phyloP scores from a whole-genome alignment of 2,797 vertebrate genomes.

The Otolemur crassicaudatus region DNA sequence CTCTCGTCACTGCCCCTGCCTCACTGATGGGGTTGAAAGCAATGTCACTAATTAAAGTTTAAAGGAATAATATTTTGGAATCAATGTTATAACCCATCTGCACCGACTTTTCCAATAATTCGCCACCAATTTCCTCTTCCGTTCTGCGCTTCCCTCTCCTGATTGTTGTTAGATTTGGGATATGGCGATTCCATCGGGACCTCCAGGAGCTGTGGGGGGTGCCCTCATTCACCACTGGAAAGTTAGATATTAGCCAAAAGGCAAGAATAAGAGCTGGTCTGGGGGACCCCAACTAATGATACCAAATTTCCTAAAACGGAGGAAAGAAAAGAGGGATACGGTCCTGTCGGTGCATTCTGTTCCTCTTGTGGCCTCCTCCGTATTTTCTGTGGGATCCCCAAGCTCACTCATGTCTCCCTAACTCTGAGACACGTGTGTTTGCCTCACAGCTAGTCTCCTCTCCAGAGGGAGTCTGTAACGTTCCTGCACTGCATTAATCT shows the following conservation, averaged over 20 bases:
- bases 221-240: neutral
- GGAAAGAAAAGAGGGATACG: neutral
- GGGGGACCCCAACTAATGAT: neutral
- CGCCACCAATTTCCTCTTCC: neutral
- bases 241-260: neutral
- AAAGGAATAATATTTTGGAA: too few species aligned
- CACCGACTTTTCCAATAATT: neutral
- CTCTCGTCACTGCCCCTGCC: fast-evolving
- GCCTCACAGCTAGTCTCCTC: too few species aligned
- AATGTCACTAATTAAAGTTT: too few species aligned
- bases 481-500: too few species aligned
- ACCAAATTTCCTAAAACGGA: neutral
- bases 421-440: neutral
- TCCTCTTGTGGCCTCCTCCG: fast-evolving
- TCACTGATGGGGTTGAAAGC: too few species aligned
- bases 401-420: neutral
- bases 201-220: fast-evolving
- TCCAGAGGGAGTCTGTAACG: too few species aligned
- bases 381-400: neutral
- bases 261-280: too few species aligned
- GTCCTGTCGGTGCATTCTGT: too few species aligned
- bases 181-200: fast-evolving
- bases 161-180: neutral
- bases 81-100: fast-evolving
- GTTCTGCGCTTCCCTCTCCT: neutral